Evolutionary conservation across 2,797 vertebrate species (phyloP).

Genomic region (Sciurus vulgaris): DNA sequence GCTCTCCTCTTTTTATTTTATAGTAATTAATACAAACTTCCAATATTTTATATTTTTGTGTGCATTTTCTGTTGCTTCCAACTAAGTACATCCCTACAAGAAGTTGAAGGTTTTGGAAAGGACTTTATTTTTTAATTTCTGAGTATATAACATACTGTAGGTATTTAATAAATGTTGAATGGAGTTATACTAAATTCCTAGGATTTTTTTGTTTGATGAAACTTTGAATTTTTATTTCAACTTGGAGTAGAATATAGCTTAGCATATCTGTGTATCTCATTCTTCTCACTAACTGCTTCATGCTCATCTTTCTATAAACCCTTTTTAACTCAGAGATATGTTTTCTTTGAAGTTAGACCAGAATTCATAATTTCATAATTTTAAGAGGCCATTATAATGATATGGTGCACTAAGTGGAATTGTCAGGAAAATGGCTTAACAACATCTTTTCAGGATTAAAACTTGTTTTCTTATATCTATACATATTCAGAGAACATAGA

Average conservation of each 20-base stretch:
- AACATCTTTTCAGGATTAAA: background rate
- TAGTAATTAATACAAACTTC: background rate
- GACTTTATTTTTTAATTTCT: constrained; percentile 6
- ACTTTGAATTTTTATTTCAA: constrained; percentile 28
- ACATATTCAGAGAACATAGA: background rate
- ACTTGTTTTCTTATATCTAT: background rate
- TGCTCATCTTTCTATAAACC: background rate
- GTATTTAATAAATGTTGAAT: constrained; percentile 16
- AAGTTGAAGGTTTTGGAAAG: background rate
- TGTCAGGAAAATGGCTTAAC: background rate
- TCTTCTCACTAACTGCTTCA: background rate
- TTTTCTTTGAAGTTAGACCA: background rate
- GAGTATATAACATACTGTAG: background rate
- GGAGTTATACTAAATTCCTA: background rate
- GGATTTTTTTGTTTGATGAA: background rate
- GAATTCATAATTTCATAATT: background rate
- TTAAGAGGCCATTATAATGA: background rate
- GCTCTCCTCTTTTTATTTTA: background rate
- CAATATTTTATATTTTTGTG: background rate
- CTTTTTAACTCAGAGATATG: background rate
- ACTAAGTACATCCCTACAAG: background rate
- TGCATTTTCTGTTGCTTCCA: background rate
- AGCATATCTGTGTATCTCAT: background rate
- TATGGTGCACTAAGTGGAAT: background rate
- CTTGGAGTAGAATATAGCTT: background rate